Evolutionary conservation across 2,797 vertebrate genomes (phyloP).

Genomic region (Acridotheres tristis): DNA sequence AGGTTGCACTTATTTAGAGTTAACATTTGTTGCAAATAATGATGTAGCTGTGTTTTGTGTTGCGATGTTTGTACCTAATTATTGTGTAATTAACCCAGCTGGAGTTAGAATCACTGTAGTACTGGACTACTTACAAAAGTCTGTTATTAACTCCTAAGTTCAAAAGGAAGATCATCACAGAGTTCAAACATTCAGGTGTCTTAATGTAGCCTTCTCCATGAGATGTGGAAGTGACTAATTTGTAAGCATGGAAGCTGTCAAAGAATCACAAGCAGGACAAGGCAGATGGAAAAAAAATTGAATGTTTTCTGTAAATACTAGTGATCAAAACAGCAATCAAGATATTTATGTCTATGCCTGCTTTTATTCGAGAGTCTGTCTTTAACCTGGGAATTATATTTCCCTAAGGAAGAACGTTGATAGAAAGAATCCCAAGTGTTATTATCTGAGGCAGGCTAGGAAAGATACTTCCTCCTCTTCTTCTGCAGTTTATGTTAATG

Average conservation of each 20-base stretch:
- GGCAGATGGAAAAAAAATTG: background rate
- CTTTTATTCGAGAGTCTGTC: background rate
- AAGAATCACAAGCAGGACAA: background rate
- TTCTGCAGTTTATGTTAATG: background rate
- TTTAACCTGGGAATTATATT: background rate
- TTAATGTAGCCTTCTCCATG: background rate
- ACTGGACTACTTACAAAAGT: conserved; percentile 46
- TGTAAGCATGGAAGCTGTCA: conserved; percentile 37
- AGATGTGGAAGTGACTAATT: background rate
- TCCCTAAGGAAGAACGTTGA: background rate
- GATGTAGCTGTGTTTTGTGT: conserved; percentile 91
- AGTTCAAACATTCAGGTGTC: background rate
- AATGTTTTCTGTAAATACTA: background rate
- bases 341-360: background rate
- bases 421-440: background rate
- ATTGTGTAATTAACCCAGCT: conserved; percentile 80
- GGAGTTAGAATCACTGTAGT: conserved; percentile 66
- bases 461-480: background rate
- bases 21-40: conserved; percentile 90
- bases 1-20: conserved; percentile 91
- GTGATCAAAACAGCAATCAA: background rate
- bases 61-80: conserved; percentile 86
- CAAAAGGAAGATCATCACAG: background rate
- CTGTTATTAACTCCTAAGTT: conserved; percentile 36
- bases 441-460: background rate